phyloP scores from a whole-genome alignment of 2,113 vertebrate species.

The Phalacrocorax aristotelis region DNA sequence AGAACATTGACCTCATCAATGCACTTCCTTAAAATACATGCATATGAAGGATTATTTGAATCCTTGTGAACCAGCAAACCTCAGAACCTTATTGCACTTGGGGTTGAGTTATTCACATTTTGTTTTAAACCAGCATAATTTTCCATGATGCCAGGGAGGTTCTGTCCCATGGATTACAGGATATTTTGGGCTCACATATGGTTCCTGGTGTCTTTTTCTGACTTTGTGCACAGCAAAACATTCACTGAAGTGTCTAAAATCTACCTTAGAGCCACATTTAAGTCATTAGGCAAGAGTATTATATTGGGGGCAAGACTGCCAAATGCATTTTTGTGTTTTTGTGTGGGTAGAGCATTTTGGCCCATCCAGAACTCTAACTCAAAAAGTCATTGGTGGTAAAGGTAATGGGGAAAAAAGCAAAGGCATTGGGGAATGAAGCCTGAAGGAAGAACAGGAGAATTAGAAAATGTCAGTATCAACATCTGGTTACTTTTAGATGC shows the following conservation, averaged over 20 bases:
- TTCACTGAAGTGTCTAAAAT: not conserved
- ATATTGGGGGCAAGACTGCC: accelerated
- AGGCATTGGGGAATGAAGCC: not conserved
- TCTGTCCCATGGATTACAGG: not conserved
- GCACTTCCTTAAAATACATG: not conserved
- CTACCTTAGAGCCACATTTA: not conserved
- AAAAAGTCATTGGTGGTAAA: not conserved
- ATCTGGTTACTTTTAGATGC: not conserved
- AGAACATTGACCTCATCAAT: not conserved
- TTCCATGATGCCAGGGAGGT: not conserved
- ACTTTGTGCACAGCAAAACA: not conserved
- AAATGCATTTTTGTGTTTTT: not conserved
- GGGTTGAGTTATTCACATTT: not conserved
- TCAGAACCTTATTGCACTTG: not conserved
- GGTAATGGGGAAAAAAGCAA: not conserved
- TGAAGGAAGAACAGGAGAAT: not conserved
- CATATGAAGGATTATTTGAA: not conserved
- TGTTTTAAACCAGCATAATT: not conserved
- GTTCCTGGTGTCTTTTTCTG: not conserved
- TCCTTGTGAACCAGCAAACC: not conserved
- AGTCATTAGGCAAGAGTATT: not conserved
- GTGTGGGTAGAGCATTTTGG: not conserved
- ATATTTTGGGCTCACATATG: not conserved
- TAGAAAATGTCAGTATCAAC: not conserved
- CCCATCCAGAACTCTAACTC: not conserved